These are phyloP conservation scores for Anguilla rostrata DNA, from an alignment of 2,113 vertebrate species.

Conservation along the genomic window DNA sequence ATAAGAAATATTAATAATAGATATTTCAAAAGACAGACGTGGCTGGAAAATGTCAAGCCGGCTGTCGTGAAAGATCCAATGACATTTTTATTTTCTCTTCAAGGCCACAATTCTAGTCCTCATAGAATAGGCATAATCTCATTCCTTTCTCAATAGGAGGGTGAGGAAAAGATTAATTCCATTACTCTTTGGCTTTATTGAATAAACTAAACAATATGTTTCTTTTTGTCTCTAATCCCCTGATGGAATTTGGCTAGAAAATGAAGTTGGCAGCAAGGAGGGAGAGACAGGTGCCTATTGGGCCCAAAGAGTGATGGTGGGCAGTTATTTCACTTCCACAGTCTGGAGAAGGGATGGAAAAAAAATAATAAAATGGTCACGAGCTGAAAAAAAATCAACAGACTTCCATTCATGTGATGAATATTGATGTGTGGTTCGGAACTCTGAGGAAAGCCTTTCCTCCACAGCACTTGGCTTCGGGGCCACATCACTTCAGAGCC, in stretches of 20 bases:
- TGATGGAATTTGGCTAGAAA: conserved; percentile 7
- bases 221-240: conserved; percentile 21
- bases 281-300: not conserved
- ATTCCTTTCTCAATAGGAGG: conserved; percentile 25
- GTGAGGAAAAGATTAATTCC: conserved; percentile 17
- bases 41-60: conserved; percentile 49
- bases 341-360: not conserved
- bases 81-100: conserved; percentile 43
- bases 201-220: conserved; percentile 21
- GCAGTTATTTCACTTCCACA: not conserved
- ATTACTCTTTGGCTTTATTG: conserved; percentile 17
- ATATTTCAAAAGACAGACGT: conserved; percentile 29
- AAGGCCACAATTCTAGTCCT: conserved; percentile 12
- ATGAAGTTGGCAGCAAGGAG: not conserved
- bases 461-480: not conserved
- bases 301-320: not conserved
- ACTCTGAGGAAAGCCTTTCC: not conserved
- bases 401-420: not conserved
- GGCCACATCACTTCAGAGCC: not conserved
- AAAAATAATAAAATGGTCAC: not conserved
- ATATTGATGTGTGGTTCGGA: not conserved
- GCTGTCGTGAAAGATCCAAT: conserved; percentile 34
- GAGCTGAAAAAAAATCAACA: not conserved
- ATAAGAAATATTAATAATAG: conserved; percentile 30
- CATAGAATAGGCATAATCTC: not conserved